Evolutionary conservation across 2,888 invertebrate species (phyloP).

Genomic region (Abscondita cerata): DNA sequence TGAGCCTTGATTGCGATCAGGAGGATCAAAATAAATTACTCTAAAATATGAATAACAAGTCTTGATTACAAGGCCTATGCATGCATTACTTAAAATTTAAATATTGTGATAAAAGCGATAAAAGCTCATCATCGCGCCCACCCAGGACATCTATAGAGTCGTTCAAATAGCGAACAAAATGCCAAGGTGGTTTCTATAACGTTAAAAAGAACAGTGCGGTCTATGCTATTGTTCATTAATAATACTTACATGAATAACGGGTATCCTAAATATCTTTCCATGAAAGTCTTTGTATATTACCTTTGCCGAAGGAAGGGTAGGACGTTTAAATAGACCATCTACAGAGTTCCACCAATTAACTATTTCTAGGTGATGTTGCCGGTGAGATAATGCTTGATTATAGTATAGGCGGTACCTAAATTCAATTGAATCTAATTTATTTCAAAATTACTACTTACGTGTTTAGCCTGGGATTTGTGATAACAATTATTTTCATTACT

Average conservation of each 20-base stretch:
- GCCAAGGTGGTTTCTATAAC: constrained; percentile 75
- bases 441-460: constrained; percentile 60
- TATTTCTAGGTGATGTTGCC: constrained; percentile 64
- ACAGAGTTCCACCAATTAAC: constrained; percentile 78
- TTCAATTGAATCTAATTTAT: constrained; percentile 1
- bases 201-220: constrained; percentile 10
- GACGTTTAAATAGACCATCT: constrained; percentile 69
- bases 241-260: constrained; percentile 72
- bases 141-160: constrained; percentile 67
- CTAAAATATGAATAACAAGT: constrained; percentile 51
- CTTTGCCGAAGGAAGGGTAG: constrained; percentile 68
- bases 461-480: constrained; percentile 68
- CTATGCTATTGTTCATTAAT: not conserved
- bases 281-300: constrained; percentile 72
- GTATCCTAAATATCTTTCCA: constrained; percentile 69
- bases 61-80: not conserved
- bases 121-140: constrained; percentile 75
- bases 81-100: constrained; percentile 69
- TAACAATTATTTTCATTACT: constrained; percentile 67
- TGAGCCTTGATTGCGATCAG: constrained; percentile 75
- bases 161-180: constrained; percentile 72
- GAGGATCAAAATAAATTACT: constrained; percentile 75
- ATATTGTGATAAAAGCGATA: constrained; percentile 68
- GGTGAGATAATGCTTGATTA: constrained; percentile 71
- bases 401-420: constrained; percentile 73